Evolutionary conservation across 2,888 invertebrate species (phyloP).

Genomic region (Anoplius nigerrimus): DNA sequence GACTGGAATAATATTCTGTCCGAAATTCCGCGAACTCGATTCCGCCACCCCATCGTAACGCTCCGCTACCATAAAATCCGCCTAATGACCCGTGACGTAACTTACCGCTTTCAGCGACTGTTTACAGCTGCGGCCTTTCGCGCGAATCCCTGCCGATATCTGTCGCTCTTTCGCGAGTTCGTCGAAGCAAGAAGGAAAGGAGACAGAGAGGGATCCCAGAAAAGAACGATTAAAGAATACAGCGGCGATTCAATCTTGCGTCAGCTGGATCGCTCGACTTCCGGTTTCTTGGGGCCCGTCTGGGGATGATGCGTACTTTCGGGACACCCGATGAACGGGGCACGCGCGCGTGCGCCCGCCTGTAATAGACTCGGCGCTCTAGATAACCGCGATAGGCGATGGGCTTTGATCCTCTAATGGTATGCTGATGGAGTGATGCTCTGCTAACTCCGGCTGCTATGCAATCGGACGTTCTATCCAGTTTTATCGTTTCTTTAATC

Average conservation of each 20-base stretch:
- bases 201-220: too few species aligned
- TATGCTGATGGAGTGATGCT: conserved; percentile 66
- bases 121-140: too few species aligned
- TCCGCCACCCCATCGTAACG: too few species aligned
- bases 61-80: too few species aligned
- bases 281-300: conserved; percentile 38
- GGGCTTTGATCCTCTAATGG: conserved; percentile 59
- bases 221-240: too few species aligned
- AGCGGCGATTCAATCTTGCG: not conserved
- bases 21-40: too few species aligned
- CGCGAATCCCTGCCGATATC: too few species aligned
- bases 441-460: conserved; percentile 52
- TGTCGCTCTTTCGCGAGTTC: too few species aligned
- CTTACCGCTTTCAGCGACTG: too few species aligned
- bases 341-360: conserved; percentile 10
- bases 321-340: conserved; percentile 54
- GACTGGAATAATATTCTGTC: too few species aligned
- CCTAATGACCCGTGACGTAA: too few species aligned
- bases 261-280: conserved; percentile 34
- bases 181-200: too few species aligned
- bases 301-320: conserved; percentile 40
- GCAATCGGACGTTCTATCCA: conserved; percentile 47
- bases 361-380: conserved; percentile 47
- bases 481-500: conserved; percentile 25
- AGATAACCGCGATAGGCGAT: conserved; percentile 39